Evolutionary conservation across 2,113 vertebrate genomes (phyloP), one percentile per base, ranked within the genome.

Genomic region (Rhinogobius similis): DNA sequence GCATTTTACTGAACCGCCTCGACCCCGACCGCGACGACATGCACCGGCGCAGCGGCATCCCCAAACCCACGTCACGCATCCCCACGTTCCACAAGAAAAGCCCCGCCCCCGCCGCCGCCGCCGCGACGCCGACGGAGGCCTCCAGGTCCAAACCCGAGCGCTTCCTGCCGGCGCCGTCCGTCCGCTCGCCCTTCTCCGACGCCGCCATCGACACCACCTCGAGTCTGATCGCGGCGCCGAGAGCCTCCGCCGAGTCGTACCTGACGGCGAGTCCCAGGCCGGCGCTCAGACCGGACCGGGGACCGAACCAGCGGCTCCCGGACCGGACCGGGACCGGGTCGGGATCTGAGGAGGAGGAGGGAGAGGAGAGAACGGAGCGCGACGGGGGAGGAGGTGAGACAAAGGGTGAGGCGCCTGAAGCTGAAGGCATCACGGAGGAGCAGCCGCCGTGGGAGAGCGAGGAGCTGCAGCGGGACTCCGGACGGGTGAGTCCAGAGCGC

Each of bases 21-120:
- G 16, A 44, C 1, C 21, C 46, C 21, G 89, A 86, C 8, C 88
- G 79, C 62, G 93, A 92, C 32, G 92, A 92, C 12, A 81, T 88
- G 73, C 82, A 56, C 29, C 87, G 86, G 1, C 92, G 84, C 82
- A 48, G 84, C 52, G 82, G 78, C 1, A 29, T 29, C 14, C 55
- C 55, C 55, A 93, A 88, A 67, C 67, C 36, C 0, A 26, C 80
- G 10, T 92, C 93, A 26, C 82, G 92, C 10, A 94, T 94, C 62
- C 93, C 93, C 4, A 93, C 92, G 50, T 92, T 92, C 70, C 89
- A 89, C 4, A 92, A 91, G 38, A 86, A 77, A 75, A 24, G 48
- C 16, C 4, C 32, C 32, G 32, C 8, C 4, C 3, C 32, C 32
- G 8, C 32, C 32, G 8, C 32, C 3, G 8, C 32, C 8, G 10